Percentiles rank a stretch among this genome's conserved stretches.
These are phyloP conservation scores for Sturnira hondurensis DNA, from an alignment of 2,113 vertebrate species.

Conservation along the genomic window DNA sequence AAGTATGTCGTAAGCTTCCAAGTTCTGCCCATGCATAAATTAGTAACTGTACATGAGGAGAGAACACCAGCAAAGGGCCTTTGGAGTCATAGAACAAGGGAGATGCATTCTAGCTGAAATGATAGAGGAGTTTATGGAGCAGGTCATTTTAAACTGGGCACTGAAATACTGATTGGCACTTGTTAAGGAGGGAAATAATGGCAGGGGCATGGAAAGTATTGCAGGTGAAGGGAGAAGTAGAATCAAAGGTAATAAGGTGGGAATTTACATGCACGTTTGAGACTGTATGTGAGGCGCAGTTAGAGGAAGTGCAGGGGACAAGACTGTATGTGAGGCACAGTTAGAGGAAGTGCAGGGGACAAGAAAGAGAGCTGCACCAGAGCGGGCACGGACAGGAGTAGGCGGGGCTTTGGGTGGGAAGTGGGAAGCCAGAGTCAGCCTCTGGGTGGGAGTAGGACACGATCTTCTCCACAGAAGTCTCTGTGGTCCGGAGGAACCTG, in stretches of 20 bases:
- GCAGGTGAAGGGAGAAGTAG: background rate
- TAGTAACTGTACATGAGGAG: background rate
- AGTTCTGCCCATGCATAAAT: background rate
- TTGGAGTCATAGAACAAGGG: background rate
- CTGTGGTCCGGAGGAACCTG: background rate
- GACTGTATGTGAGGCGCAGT: fast-evolving
- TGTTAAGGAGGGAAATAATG: background rate
- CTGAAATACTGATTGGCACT: background rate
- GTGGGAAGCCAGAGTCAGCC: background rate
- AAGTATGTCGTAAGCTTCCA: background rate
- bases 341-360: background rate
- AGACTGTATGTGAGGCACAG: too few relatives aligned
- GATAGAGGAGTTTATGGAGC: background rate
- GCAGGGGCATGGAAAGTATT: background rate
- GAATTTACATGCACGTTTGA: background rate
- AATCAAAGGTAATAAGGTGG: background rate
- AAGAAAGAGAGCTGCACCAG: background rate
- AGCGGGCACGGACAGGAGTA: background rate
- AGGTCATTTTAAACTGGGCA: background rate
- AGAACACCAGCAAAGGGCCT: background rate
- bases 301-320: background rate
- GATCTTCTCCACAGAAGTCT: background rate
- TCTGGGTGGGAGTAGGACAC: background rate
- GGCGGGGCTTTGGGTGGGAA: background rate
- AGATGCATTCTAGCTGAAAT: background rate